These are phyloP conservation scores for Sinosuthora webbiana DNA, from an alignment of 2,113 vertebrate species.

Conservation along the genomic window DNA sequence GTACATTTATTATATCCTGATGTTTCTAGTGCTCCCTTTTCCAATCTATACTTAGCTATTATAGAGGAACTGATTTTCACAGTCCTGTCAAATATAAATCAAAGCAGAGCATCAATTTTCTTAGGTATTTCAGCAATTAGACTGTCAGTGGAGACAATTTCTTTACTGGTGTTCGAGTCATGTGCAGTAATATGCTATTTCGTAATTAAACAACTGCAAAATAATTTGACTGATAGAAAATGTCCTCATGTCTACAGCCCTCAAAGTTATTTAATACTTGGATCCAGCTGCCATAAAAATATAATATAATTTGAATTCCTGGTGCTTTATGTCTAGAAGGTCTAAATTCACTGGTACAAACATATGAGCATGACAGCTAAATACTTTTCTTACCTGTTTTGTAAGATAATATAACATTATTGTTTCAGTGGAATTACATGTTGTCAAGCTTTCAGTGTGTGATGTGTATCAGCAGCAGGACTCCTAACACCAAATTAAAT, in stretches of 20 bases:
- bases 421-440: not conserved
- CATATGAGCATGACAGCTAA: not conserved
- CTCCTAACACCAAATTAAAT: not conserved
- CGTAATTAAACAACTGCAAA: not conserved
- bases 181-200: not conserved
- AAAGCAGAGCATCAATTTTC: not conserved
- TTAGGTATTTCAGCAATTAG: not conserved
- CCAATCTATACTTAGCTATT: not conserved
- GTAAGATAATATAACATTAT: not conserved
- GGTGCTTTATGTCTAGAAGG: not conserved
- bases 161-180: not conserved
- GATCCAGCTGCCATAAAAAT: not conserved
- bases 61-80: not conserved
- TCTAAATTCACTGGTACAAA: not conserved
- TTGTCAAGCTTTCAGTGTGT: not conserved
- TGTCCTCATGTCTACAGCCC: not conserved
- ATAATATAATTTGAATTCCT: not conserved
- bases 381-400: not conserved
- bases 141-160: not conserved
- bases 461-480: not conserved
- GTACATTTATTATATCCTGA: not conserved
- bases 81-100: not conserved
- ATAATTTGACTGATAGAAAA: not conserved
- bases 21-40: not conserved
- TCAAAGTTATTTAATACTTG: not conserved